A percentile compares a stretch with the other conserved stretches of the same genome.
These are phyloP conservation scores for Eueremaeus valkanovi DNA, from an alignment of 2,888 invertebrate genomes.

Conservation along the genomic window DNA sequence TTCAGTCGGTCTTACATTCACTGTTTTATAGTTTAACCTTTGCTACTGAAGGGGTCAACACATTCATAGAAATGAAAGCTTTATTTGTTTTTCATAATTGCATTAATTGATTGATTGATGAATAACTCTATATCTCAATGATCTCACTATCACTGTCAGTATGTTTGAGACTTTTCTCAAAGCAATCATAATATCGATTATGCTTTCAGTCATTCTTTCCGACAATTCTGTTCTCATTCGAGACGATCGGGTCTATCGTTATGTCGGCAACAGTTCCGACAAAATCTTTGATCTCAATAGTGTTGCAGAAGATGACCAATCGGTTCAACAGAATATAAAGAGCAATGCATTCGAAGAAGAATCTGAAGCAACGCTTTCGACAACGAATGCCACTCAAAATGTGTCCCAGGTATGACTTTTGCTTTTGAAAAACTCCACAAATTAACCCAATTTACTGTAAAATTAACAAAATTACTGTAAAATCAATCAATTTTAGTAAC, in stretches of 20 bases:
- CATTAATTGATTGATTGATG: slow-evolving; percentile 5
- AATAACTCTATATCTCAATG: slow-evolving; percentile 1
- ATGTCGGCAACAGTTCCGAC: slow-evolving; percentile 26
- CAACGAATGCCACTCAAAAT: too few species aligned
- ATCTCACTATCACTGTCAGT: slow-evolving; percentile 15
- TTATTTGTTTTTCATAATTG: background rate
- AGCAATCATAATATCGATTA: background rate
- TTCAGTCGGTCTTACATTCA: background rate
- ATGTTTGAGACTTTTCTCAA: slow-evolving; percentile 35
- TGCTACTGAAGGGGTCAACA: background rate
- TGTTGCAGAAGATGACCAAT: background rate
- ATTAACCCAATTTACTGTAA: too few species aligned
- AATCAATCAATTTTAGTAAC: too few species aligned
- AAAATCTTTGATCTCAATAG: background rate
- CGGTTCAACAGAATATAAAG: background rate
- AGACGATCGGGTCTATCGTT: slow-evolving; percentile 21
- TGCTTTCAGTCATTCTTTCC: slow-evolving; percentile 18
- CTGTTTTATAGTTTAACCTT: slow-evolving; percentile 2
- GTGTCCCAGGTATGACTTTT: too few species aligned
- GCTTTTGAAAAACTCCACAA: too few species aligned
- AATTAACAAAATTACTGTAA: too few species aligned
- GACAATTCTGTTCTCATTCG: slow-evolving; percentile 1
- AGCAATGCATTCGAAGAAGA: background rate
- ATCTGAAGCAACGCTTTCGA: background rate
- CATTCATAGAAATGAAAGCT: background rate